These are phyloP conservation scores for Podilymbus podiceps DNA, from an alignment of 2,113 vertebrate species.

Conservation along the genomic window DNA sequence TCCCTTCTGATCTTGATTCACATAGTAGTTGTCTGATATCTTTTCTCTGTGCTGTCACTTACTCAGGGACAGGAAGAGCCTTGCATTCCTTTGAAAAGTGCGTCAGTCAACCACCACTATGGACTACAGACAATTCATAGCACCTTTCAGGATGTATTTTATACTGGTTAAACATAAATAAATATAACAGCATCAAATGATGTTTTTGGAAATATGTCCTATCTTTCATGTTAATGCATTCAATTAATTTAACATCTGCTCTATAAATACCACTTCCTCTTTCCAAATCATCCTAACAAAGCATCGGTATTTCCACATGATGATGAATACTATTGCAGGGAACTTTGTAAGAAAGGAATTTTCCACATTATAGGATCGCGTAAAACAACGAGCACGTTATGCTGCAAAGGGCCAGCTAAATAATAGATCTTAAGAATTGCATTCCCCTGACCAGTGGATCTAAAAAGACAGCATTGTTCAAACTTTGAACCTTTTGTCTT, in stretches of 20 bases:
- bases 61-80: rapidly evolving
- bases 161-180: background rate
- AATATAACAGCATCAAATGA: background rate
- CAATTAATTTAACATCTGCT: background rate
- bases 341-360: background rate
- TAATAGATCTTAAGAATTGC: background rate
- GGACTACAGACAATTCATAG: background rate
- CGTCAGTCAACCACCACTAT: background rate
- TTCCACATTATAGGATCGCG: background rate
- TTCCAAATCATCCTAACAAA: background rate
- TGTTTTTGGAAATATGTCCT: background rate
- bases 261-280: constrained; percentile 8
- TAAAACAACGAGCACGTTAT: background rate
- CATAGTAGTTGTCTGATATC: background rate
- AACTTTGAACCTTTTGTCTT: background rate
- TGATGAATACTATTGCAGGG: background rate
- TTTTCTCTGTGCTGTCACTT: background rate
- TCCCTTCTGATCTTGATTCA: background rate
- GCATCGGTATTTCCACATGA: background rate
- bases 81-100: background rate
- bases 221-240: background rate
- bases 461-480: background rate
- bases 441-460: background rate
- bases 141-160: background rate
- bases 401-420: background rate